A percentile compares a stretch with the other conserved stretches of the same genome.
These are phyloP conservation scores for Hypolimnas misippus DNA, from an alignment of 2,888 invertebrate species.

Conservation along the genomic window DNA sequence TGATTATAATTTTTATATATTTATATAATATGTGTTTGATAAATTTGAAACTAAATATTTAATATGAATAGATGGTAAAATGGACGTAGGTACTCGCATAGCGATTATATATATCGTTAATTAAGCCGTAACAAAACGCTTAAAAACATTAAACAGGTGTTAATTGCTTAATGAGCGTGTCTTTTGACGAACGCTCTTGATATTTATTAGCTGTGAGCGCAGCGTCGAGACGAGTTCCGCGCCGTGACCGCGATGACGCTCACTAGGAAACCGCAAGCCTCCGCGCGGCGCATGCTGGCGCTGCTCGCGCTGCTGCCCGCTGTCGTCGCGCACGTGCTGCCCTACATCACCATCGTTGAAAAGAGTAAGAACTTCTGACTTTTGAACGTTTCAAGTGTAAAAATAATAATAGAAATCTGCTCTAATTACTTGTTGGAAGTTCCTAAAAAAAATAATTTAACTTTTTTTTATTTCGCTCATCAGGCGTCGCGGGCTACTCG, in stretches of 20 bases:
- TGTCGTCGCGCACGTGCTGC: background rate
- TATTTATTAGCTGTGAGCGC: background rate
- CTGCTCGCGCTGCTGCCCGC: background rate
- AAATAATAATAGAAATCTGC: too few species aligned
- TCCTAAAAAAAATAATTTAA: background rate
- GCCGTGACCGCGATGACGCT: background rate
- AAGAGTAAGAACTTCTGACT: background rate
- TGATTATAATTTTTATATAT: too few species aligned
- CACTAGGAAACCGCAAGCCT: background rate
- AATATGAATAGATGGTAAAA: background rate
- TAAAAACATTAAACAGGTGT: background rate
- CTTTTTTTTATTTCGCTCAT: background rate
- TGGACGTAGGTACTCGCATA: background rate
- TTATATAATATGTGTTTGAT: too few species aligned
- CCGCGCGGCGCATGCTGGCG: background rate
- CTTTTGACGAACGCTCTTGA: background rate
- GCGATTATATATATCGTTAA: background rate
- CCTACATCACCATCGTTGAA: conserved; percentile 6
- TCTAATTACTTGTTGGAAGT: background rate
- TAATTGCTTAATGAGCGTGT: conserved; percentile 1
- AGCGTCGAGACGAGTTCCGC: background rate
- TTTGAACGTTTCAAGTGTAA: too few species aligned
- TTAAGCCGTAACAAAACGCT: conserved; percentile 5
- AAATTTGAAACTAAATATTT: too few species aligned
- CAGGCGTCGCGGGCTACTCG: conserved; percentile 17